A percentile compares a stretch with the other conserved stretches of the same genome.
phyloP scores from a whole-genome alignment of 2,113 vertebrate species.

The Larimichthys polyactis region DNA sequence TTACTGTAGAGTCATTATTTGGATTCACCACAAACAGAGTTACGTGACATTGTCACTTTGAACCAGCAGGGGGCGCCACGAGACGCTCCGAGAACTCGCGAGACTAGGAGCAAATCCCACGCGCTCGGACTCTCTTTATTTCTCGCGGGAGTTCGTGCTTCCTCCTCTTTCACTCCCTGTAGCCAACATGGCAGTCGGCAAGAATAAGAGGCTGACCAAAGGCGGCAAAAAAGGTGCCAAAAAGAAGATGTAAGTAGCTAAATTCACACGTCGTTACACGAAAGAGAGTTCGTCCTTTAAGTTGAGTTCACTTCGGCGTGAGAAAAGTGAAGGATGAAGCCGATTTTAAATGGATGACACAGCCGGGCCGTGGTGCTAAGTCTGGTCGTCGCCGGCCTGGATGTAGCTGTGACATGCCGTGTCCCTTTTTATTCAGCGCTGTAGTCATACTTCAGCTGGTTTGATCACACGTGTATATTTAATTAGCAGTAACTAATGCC shows the following conservation, averaged over 20 bases:
- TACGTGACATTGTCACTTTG: background rate
- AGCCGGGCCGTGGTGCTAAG: constrained; percentile 8
- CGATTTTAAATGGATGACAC: constrained; percentile 84
- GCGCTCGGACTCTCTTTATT: constrained; percentile 71
- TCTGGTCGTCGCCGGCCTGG: constrained; percentile 47
- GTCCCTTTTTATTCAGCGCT: background rate
- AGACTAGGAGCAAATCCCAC: constrained; percentile 55
- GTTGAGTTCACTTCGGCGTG: rapidly evolving
- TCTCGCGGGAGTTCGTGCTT: constrained; percentile 85
- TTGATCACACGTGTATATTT: rapidly evolving
- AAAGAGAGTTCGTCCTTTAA: rapidly evolving
- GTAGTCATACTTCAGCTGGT: rapidly evolving
- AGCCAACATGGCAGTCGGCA: constrained; percentile 95
- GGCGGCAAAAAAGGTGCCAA: constrained; percentile 98
- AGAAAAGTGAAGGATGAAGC: constrained; percentile 81
- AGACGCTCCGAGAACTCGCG: constrained; percentile 53
- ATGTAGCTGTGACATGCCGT: background rate
- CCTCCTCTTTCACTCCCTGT: constrained; percentile 88
- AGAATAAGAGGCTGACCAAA: constrained; percentile 98
- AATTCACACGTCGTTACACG: constrained; percentile 41
- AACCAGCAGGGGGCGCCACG: constrained; percentile 52
- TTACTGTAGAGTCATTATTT: too few relatives aligned
- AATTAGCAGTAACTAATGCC: rapidly evolving
- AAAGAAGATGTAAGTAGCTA: constrained; percentile 97
- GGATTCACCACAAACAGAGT: background rate